Conservation (phyloP, 2,797 vertebrate genomes). For the Smutsia temminckii region DNA sequence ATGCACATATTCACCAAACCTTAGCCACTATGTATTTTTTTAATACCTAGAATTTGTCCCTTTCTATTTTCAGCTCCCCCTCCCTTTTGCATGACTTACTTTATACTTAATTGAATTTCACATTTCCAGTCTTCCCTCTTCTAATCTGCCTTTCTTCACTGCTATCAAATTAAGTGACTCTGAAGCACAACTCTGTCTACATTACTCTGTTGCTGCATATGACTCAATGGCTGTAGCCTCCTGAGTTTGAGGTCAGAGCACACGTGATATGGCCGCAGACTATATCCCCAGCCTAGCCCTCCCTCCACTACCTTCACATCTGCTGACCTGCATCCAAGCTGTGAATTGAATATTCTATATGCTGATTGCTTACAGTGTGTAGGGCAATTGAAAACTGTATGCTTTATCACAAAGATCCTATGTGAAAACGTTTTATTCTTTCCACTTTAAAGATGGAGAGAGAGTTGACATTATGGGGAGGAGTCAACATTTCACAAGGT, state of each 20-base stretch:
- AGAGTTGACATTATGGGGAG: neutral
- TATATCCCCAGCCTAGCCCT: neutral
- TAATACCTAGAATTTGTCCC: neutral
- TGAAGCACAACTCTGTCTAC: neutral
- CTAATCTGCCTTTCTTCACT: neutral
- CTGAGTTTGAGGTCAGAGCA: neutral
- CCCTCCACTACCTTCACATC: neutral
- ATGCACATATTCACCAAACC: neutral
- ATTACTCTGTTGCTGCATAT: neutral
- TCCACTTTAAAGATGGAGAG: neutral
- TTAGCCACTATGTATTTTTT: neutral
- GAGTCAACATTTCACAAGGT: neutral
- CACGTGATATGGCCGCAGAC: neutral
- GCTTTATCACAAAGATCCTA: neutral
- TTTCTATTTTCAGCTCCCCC: neutral
- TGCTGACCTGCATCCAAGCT: neutral
- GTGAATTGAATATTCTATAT: neutral
- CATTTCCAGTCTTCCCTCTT: neutral
- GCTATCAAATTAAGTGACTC: neutral
- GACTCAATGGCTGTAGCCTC: neutral
- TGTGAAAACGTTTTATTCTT: neutral
- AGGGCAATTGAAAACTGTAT: neutral
- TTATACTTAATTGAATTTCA: neutral
- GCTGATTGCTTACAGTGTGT: neutral
- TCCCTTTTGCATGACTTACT: neutral